Base-by-base conservation (phyloP, 1,140 invertebrate genomes). In the Melanaphis sacchari region DNA sequence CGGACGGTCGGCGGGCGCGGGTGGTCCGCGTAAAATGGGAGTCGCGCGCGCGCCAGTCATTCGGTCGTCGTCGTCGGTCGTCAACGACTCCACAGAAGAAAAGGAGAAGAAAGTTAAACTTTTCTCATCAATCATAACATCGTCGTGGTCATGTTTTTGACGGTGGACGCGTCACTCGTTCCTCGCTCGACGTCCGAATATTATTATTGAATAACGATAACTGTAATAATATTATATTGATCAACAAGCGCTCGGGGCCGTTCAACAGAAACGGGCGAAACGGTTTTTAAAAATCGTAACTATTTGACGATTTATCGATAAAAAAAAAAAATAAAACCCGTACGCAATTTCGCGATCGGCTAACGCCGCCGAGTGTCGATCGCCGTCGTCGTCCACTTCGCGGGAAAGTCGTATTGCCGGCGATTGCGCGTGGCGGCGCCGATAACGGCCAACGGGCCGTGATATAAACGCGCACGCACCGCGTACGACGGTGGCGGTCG, bases 31-130 rank as follows among this genome's bases (percentile, higher is more conserved):
- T 85, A 43, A 21, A 85, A 43, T 43, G 84, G 84, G 22, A 84
- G 82, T 40, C 82, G 82, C 84, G 46, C 84, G 46, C 46, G 49
- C 22, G 46, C 21, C 46, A 38, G 46, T 89, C 87, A 38, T 36
- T 43, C 84, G 41, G 84, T 87, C 84, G 84, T 89, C 85, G 31
- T 46, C 85, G 87, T 49, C 43, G 26, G 24, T 85, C 40, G 84
- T 87, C 31, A 76, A 76, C 59, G 59, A n/a, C 59, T 76, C 59
- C 6, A 49, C 52, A 22, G 22, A 52, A 52, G 18, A 76, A 2
- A 11, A 43, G 43, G 18, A 21, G 15, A 49, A 49, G 18, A 15
- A 46, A 46, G 15, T 46, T 1, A 46, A 46, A 1, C 18, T 2
- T 15, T 46, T 46, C 15, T 18, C 11, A 46, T 43, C 9, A 43